Base-by-base conservation (phyloP, 1,140 invertebrate genomes). In the Diuraphis noxia region DNA sequence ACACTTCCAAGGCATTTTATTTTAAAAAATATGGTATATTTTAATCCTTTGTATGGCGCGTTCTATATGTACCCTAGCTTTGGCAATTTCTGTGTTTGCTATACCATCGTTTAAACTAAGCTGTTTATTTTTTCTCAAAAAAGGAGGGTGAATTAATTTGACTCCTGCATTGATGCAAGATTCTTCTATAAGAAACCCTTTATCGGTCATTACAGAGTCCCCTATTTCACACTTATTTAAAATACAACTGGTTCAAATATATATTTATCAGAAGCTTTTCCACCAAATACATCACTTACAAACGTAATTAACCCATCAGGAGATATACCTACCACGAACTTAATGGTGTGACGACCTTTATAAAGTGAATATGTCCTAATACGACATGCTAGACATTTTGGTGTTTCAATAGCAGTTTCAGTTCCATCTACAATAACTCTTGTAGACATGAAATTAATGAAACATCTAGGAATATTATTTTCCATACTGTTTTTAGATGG, bases 301-400 rank as follows among this genome's bases (percentile, higher is more conserved):
- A 93, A 94, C 92, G 93, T 94, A 30, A 94, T 93, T 34, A 94
- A 92, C 3, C 94, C 94, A 93, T 94, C 93, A 40, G 94, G 93
- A 40, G 93, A 92, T 82, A 94, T 93, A 13, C 93, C 93, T 40
- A 93, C 93, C 87, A 94, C 92, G 41, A 93, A 91, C 92, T 94
- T 94, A n/a, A 92, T 92, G 21, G 93, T 94, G 87, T 92, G 92
- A 36, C 77, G 81, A 90, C 91, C 91, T 93, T 94, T 94, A 87
- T 94, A 94, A 5, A 91, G 81, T 19, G 93, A 93, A 92, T 93
- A 93, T 25, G 89, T 63, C 90, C 63, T 92, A 34, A 93, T 89
- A 72, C 92, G 86, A 63, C 93, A 93, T 30, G 92, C 87, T 25
- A 93, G 56, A 92, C 56, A 72, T 92, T 93, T 93, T 77, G 92